A percentile compares a stretch with the other conserved stretches of the same genome.
Evolutionary conservation across 2,113 vertebrate genomes (phyloP).

Genomic region (Pelecanus crispus): DNA sequence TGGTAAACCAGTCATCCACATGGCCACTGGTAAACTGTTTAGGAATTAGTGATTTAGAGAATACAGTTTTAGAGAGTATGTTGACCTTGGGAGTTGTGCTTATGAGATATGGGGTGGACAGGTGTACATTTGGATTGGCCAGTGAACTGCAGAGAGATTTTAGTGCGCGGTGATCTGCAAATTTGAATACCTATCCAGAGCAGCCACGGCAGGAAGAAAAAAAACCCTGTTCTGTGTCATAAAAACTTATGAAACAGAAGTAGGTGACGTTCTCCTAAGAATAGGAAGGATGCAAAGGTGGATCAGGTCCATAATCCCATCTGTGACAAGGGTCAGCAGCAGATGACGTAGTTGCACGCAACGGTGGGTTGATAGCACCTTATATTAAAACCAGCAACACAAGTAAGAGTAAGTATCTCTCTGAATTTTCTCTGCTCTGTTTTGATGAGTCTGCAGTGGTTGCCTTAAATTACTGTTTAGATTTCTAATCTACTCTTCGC

Average conservation of each 20-base stretch:
- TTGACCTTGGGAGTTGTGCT: not conserved
- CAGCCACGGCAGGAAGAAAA: not conserved
- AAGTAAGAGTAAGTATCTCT: not conserved
- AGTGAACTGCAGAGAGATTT: not conserved
- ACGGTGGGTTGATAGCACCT: not conserved
- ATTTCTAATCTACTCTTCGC: not conserved
- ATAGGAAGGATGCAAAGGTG: not conserved
- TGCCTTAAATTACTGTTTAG: not conserved
- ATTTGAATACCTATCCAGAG: not conserved
- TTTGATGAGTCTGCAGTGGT: not conserved
- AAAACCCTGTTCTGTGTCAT: rapidly evolving
- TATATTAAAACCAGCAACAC: not conserved
- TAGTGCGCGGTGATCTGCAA: not conserved
- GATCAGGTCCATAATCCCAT: not conserved
- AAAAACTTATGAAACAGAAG: not conserved
- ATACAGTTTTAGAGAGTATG: not conserved
- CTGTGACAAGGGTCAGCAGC: not conserved
- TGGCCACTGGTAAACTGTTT: not conserved
- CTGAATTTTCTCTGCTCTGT: not conserved
- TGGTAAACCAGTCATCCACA: not conserved
- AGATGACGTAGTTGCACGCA: not conserved
- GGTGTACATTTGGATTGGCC: not conserved
- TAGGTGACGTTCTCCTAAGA: not conserved
- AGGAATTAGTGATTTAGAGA: not conserved
- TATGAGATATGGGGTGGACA: not conserved